Base-by-base conservation (phyloP, 2,888 invertebrate genomes). In the Erpobdella octoculata region DNA sequence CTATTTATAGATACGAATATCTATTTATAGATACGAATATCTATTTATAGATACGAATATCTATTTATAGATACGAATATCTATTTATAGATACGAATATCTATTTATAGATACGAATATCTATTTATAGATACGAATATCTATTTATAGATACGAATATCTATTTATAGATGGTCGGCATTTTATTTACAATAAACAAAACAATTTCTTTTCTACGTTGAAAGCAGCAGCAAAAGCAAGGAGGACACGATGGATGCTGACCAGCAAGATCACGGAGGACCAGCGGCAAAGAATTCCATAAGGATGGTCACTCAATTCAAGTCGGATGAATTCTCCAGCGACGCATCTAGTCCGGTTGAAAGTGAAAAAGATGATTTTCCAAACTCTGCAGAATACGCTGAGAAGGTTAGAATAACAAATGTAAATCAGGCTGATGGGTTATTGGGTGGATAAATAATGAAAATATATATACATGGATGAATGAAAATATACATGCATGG, bases 1-100 rank as follows among this genome's bases (percentile, higher is more conserved):
- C 12, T 41, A n/a, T 41, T 41, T 67, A 41, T 67, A 58, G 37
- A 41, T 67, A 2, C 46, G 1, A 15, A 67, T 67, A 41, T 67
- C 37, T 67, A 41, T 67, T 21, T 46, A 41, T 67, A 67, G 37
- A 41, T 67, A 67, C 25, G 28, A 41, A 67, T 67, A 41, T 67
- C 37, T 67, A 41, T 67, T 15, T 41, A n/a, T 41, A 41, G 12
- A n/a, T 41, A 41, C n/a, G 46, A 15, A 41, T 41, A n/a, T 41
- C 12, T 41, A n/a, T 41, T 15, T 41, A n/a, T 41, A 41, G 12
- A n/a, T 41, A 41, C n/a, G 46, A 15, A 41, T 41, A n/a, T 41
- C 12, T 41, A n/a, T 41, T 15, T 41, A n/a, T 41, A 41, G 12
- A n/a, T 41, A 41, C n/a, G 46, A 12, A 41, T 41, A n/a, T 41